Conservation (phyloP, 2,113 vertebrate genomes). For the Ornithorhynchus anatinus region DNA sequence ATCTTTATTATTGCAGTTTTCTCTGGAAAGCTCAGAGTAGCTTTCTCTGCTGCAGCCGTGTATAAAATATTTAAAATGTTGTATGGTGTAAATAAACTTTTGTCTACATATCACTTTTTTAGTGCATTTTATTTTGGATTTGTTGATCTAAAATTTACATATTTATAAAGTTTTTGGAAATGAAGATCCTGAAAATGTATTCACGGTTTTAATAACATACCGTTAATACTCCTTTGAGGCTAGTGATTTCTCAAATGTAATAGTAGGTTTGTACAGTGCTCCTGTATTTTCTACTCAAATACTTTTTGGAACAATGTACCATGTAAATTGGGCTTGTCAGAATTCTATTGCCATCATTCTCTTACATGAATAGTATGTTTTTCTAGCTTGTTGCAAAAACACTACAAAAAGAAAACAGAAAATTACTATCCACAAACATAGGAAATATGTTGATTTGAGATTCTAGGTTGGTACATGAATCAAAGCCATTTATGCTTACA, state of each 20-base stretch:
- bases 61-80: constrained; percentile 99
- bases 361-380: constrained; percentile 34
- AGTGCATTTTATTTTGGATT: constrained; percentile 95
- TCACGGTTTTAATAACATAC: constrained; percentile 54
- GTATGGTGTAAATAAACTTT: constrained; percentile 99
- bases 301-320: constrained; percentile 49
- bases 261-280: constrained; percentile 50
- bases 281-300: constrained; percentile 56
- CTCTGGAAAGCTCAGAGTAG: constrained; percentile 96
- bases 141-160: constrained; percentile 67
- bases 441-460: constrained; percentile 26
- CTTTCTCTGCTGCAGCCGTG: constrained; percentile 99
- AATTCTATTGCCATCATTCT: constrained; percentile 36
- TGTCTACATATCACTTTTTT: constrained; percentile 99
- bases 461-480: constrained; percentile 19
- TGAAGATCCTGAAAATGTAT: constrained; percentile 58
- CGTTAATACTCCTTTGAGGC: constrained; percentile 54
- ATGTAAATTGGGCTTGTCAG: constrained; percentile 48
- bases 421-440: constrained; percentile 21
- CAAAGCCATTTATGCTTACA: constrained; percentile 14
- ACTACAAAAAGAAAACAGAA: constrained; percentile 36
- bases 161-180: constrained; percentile 71
- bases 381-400: constrained; percentile 32
- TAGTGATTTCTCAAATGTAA: constrained; percentile 62
- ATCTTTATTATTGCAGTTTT: constrained; percentile 99